Conservation (phyloP, 2,888 invertebrate genomes). For the Cancer borealis region DNA sequence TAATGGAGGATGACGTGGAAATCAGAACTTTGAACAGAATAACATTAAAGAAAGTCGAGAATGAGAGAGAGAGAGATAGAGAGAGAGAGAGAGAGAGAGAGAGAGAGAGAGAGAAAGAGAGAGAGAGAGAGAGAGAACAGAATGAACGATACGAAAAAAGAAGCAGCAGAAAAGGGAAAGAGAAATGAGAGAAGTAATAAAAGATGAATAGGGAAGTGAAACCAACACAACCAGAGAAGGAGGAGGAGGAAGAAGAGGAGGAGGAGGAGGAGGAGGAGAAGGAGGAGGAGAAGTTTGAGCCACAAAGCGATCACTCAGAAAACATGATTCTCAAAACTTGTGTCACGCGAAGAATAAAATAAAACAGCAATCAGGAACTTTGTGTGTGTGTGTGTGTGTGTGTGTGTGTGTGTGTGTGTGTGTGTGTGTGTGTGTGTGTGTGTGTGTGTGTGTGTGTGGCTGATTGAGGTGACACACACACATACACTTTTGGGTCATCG, state of each 20-base stretch:
- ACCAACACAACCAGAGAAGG: too few species aligned
- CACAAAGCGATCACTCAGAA: not conserved
- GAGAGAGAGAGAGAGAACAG: too few species aligned
- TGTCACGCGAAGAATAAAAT: not conserved
- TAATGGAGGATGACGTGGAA: too few species aligned
- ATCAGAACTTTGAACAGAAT: too few species aligned
- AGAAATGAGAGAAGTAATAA: too few species aligned
- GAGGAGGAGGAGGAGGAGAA: too few species aligned
- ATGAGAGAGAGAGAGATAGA: not conserved
- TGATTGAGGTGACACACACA: not conserved
- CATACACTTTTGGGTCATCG: not conserved
- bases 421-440: not conserved
- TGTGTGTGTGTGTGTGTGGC: too few species aligned
- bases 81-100: too few species aligned
- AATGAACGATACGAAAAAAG: too few species aligned
- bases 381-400: not conserved
- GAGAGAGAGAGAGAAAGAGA: too few species aligned
- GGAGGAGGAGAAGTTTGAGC: not conserved
- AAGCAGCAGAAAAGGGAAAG: too few species aligned
- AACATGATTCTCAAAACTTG: not conserved
- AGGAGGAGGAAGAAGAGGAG: not conserved
- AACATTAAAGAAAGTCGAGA: not conserved
- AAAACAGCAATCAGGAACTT: not conserved
- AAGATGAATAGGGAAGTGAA: too few species aligned
- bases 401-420: conserved; percentile 1